These are phyloP conservation scores for Conger conger DNA, from an alignment of 2,113 vertebrate genomes.

Conservation along the genomic window DNA sequence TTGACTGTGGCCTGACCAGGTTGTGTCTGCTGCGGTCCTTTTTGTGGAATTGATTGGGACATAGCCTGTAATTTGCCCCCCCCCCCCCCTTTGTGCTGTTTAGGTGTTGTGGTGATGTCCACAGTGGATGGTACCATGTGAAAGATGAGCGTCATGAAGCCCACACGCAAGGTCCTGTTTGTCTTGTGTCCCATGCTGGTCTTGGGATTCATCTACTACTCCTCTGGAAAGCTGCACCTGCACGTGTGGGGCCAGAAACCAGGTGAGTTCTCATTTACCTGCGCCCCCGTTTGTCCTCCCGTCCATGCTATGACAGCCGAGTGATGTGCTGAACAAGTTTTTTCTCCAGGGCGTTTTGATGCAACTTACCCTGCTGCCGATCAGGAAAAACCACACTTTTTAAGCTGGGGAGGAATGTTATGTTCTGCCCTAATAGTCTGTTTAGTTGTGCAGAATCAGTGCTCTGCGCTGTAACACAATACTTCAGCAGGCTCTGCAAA, in stretches of 20 bases:
- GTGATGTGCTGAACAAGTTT: background rate
- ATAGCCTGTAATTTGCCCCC: background rate
- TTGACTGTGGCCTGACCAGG: background rate
- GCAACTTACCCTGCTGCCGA: background rate
- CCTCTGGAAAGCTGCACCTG: slow-evolving; percentile 88
- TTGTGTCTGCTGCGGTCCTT: background rate
- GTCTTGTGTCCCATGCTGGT: slow-evolving; percentile 92
- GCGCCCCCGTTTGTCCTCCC: slow-evolving; percentile 21
- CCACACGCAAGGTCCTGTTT: slow-evolving; percentile 90
- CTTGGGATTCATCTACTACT: slow-evolving; percentile 94
- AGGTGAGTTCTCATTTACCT: slow-evolving; percentile 79
- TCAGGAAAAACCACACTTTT: background rate
- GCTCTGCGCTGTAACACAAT: background rate
- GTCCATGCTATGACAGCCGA: background rate
- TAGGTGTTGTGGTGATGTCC: slow-evolving; percentile 74
- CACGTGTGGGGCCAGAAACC: slow-evolving; percentile 86
- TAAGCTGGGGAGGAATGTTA: background rate
- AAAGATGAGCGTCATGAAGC: slow-evolving; percentile 92
- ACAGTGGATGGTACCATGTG: slow-evolving; percentile 73
- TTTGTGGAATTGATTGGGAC: too few species aligned
- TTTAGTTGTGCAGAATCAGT: background rate
- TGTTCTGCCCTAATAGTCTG: background rate
- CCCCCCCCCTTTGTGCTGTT: background rate
- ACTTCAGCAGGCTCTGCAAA: background rate
- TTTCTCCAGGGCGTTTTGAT: background rate